These are phyloP conservation scores for Aproaerema taeniolella DNA, from an alignment of 2,888 invertebrate species.

Conservation along the genomic window DNA sequence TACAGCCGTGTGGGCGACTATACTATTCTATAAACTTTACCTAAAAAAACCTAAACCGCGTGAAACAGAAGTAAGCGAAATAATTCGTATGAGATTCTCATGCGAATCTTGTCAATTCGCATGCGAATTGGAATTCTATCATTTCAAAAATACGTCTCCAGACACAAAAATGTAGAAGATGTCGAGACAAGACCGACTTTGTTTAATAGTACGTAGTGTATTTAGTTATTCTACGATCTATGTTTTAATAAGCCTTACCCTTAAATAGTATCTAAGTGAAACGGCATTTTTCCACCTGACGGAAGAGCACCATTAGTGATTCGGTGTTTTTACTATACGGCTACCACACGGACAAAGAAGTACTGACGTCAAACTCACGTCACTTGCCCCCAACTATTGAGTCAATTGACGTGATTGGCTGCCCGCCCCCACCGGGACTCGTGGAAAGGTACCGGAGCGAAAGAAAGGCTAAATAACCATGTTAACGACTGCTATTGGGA, in stretches of 20 bases:
- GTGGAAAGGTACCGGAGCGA: constrained; percentile 27
- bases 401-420: constrained; percentile 67
- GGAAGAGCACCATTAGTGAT: constrained; percentile 49
- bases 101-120: too few relatives aligned
- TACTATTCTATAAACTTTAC: too few relatives aligned
- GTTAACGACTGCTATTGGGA: not conserved
- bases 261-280: not conserved
- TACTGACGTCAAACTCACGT: constrained; percentile 65
- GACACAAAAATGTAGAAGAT: too few relatives aligned
- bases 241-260: too few relatives aligned
- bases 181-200: not conserved
- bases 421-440: constrained; percentile 21
- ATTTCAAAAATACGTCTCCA: too few relatives aligned
- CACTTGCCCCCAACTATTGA: constrained; percentile 52
- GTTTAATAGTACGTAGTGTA: too few relatives aligned
- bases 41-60: too few relatives aligned
- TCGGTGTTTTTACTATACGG: constrained; percentile 22
- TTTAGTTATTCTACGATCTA: too few relatives aligned
- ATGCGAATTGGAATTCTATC: too few relatives aligned
- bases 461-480: constrained; percentile 10
- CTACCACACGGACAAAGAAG: constrained; percentile 46
- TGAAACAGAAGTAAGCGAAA: too few relatives aligned
- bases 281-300: constrained; percentile 22
- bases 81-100: too few relatives aligned
- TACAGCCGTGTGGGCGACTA: too few relatives aligned